Evolutionary conservation across 2,113 vertebrate genomes (phyloP).

Genomic region (Apeltes quadracus): DNA sequence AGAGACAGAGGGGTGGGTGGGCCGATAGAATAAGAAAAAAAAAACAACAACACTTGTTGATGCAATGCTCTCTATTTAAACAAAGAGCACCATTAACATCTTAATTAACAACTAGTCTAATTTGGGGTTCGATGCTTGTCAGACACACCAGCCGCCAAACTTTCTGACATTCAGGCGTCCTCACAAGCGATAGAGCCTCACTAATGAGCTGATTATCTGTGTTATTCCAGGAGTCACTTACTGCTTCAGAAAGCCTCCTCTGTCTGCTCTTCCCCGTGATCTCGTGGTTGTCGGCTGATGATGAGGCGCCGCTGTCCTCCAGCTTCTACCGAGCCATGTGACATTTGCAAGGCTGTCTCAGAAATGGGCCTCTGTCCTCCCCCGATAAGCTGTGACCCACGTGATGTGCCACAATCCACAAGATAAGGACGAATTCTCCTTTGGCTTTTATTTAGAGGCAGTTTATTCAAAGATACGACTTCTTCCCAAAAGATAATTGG

Average conservation of each 20-base stretch:
- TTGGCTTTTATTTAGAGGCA: conserved; percentile 18
- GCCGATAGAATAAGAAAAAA: conserved; percentile 13
- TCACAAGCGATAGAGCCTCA: conserved; percentile 29
- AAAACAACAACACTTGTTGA: conserved; percentile 45
- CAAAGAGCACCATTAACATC: background rate
- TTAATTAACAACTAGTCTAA: conserved; percentile 14
- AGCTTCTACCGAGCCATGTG: conserved; percentile 69
- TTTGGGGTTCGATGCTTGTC: background rate
- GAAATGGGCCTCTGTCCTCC: conserved; percentile 58
- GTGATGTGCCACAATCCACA: conserved; percentile 49
- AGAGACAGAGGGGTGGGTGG: conserved; percentile 42
- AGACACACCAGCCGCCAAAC: conserved; percentile 11
- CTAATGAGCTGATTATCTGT: conserved; percentile 58
- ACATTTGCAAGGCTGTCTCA: conserved; percentile 54
- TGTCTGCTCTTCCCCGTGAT: conserved; percentile 60
- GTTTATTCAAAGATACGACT: conserved; percentile 28
- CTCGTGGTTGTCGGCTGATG: conserved; percentile 69
- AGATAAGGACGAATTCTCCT: conserved; percentile 12
- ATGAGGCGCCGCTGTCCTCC: conserved; percentile 54
- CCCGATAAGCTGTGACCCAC: conserved; percentile 64
- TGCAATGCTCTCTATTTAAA: conserved; percentile 19
- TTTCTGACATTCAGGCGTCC: conserved; percentile 37
- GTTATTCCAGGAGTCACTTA: conserved; percentile 47
- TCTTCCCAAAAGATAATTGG: conserved; percentile 1
- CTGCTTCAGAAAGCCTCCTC: conserved; percentile 49